Evolutionary conservation across 2,113 vertebrate species (phyloP), one percentile per base, ranked within the genome.

Genomic region (Danio rerio): DNA sequence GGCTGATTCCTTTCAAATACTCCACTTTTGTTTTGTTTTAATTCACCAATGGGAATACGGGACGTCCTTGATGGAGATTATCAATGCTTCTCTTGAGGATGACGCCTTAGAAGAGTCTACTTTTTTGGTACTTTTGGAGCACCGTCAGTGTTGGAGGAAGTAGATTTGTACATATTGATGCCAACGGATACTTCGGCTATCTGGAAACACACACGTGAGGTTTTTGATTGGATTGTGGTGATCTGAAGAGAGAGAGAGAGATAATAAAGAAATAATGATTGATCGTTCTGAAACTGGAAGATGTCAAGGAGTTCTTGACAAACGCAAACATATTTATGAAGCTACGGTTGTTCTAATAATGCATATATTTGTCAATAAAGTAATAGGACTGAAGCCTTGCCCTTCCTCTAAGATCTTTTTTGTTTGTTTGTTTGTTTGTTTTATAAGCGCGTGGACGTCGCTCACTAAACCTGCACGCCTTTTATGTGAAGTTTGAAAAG

Each of bases 321-420:
- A 94, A 91, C 77, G 90, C 90, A 69, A 87, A 90, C 90, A 90
- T 94, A 94, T 95, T 95, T 94, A 94, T 94, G 87, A 93, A 92
- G 92, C 91, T 91, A 91, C 90, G 86, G 90, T 90, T 93, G 92
- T 83, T 92, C 91, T 85, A 89, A 93, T 92, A 88, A 91, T 92
- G 92, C 88, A 85, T 90, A 87, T 94, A 88, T 93, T 94, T 95
- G 92, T 94, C 90, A 94, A 94, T 94, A 93, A 94, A 95, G 94
- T 93, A 89, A 85, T 92, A 94, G 92, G 92, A 91, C 83, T 87
- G 86, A 87, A 85, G 78, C 74, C 74, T 84, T 40, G 91, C 86
- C 86, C 84, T 68, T 81, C 62, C 45, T 84, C 92, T 88, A 65
- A 88, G 82, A 91, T 86, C 89, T 91, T 90, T 84, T 89, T 7